Percentiles rank a stretch among this genome's conserved stretches.
Conservation (phyloP, 2,113 vertebrate genomes). For the cat (Felis catus) region DNA sequence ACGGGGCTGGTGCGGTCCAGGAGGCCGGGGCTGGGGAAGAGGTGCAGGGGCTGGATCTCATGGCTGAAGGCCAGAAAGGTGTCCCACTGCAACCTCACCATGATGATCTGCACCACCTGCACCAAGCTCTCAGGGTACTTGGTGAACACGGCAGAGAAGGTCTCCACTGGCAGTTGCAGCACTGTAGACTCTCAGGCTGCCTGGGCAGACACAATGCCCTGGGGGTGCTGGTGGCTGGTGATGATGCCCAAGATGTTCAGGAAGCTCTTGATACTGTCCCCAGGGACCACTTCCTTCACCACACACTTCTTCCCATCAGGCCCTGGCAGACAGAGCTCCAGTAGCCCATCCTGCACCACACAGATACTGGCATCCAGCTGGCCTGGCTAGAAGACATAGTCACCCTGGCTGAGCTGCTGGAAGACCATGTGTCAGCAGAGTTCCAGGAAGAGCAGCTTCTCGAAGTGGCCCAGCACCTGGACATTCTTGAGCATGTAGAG, state of each 20-base stretch:
- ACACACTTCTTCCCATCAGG: slow-evolving; percentile 93
- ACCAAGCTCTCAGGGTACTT: slow-evolving; percentile 97
- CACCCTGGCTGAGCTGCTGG: slow-evolving; percentile 92
- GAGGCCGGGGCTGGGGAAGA: slow-evolving; percentile 88
- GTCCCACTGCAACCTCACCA: slow-evolving; percentile 95
- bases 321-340: slow-evolving; percentile 94
- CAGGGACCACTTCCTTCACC: slow-evolving; percentile 95
- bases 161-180: slow-evolving; percentile 93
- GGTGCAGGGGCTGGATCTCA: slow-evolving; percentile 91
- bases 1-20: slow-evolving; percentile 90
- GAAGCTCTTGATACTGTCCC: slow-evolving; percentile 97
- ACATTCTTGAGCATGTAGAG: slow-evolving; percentile 99
- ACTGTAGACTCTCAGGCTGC: slow-evolving; percentile 93
- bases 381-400: slow-evolving; percentile 93
- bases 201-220: slow-evolving; percentile 92
- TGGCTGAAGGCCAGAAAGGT: slow-evolving; percentile 95
- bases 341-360: slow-evolving; percentile 94
- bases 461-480: slow-evolving; percentile 96
- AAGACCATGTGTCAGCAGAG: slow-evolving; percentile 97
- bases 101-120: slow-evolving; percentile 97
- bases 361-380: slow-evolving; percentile 96
- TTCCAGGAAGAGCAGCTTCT: slow-evolving; percentile 96
- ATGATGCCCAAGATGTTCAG: slow-evolving; percentile 98
- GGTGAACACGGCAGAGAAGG: slow-evolving; percentile 94
- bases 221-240: slow-evolving; percentile 89